Evolutionary conservation across 2,888 invertebrate species (phyloP).

Genomic region (Pachydiplax longipennis): DNA sequence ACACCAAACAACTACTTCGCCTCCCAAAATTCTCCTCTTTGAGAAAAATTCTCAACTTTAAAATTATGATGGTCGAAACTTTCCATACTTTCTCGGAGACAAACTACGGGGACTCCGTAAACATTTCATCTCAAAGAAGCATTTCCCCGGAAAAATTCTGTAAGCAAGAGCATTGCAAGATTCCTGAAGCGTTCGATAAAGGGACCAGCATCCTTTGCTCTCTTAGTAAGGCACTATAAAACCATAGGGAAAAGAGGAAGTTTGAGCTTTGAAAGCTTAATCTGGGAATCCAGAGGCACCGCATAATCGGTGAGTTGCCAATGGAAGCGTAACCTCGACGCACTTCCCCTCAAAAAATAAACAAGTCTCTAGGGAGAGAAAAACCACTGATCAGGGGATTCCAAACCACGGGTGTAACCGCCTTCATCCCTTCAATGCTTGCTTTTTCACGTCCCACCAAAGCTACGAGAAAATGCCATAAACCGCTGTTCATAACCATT

Average conservation of each 20-base stretch:
- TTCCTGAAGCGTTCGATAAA: background rate
- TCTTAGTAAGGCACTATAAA: background rate
- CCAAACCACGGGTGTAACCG: no score
- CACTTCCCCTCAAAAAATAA: background rate
- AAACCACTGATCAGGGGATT: no score
- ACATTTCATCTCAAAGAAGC: no score
- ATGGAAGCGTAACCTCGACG: background rate
- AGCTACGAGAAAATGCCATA: background rate
- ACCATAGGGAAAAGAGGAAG: background rate
- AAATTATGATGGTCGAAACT: no score
- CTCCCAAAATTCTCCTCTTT: no score
- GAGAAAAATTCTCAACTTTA: no score
- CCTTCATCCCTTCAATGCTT: background rate
- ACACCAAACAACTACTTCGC: no score
- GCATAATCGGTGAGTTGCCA: background rate
- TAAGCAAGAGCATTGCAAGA: background rate
- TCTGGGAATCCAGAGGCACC: background rate
- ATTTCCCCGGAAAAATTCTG: background rate
- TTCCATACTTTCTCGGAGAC: no score
- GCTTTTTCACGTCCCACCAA: background rate
- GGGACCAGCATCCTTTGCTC: background rate
- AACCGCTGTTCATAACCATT: background rate
- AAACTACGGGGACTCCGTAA: no score
- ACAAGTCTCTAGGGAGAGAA: background rate
- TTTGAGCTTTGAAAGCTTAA: background rate